Percentiles rank a stretch among this genome's conserved stretches.
Conservation (phyloP, 1,140 invertebrate genomes). For the Dryas iulia region DNA sequence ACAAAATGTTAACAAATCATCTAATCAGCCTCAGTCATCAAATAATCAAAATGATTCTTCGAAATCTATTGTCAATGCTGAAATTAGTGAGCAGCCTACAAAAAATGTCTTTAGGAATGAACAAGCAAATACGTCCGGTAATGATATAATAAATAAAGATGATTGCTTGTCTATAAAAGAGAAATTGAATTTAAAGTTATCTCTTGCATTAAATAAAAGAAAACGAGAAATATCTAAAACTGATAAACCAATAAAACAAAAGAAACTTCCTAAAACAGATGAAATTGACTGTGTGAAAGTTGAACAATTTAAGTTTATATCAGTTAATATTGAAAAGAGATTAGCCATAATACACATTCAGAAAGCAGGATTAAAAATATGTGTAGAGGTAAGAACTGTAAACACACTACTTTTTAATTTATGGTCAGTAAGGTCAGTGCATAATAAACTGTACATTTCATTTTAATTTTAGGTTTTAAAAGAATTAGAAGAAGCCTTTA, state of each 20-base stretch:
- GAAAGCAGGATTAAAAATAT: slow-evolving; percentile 48
- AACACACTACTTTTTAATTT: neutral
- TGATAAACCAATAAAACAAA: slow-evolving; percentile 63
- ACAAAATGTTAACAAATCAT: slow-evolving; percentile 27
- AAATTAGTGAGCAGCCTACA: slow-evolving; percentile 14
- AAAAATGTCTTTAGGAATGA: slow-evolving; percentile 54
- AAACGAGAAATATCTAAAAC: slow-evolving; percentile 59
- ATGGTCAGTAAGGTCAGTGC: neutral
- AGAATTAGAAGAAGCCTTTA: slow-evolving; percentile 56
- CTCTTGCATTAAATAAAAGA: slow-evolving; percentile 67
- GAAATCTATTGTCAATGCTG: slow-evolving; percentile 23
- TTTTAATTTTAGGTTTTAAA: slow-evolving; percentile 51
- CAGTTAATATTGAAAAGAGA: slow-evolving; percentile 54
- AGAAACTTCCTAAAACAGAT: slow-evolving; percentile 43
- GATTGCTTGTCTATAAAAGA: slow-evolving; percentile 72
- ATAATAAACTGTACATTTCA: neutral
- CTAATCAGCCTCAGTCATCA: slow-evolving; percentile 16
- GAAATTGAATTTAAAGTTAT: slow-evolving; percentile 69
- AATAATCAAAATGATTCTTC: slow-evolving; percentile 30
- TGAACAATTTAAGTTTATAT: slow-evolving; percentile 51
- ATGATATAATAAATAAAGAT: slow-evolving; percentile 65
- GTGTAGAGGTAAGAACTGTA: slow-evolving; percentile 47
- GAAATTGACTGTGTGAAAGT: slow-evolving; percentile 34
- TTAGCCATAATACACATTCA: slow-evolving; percentile 61
- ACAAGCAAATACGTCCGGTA: slow-evolving; percentile 28